Percentiles rank a stretch among this genome's conserved stretches.
Conservation (phyloP, 2,888 invertebrate genomes). For the Hesperia comma region DNA sequence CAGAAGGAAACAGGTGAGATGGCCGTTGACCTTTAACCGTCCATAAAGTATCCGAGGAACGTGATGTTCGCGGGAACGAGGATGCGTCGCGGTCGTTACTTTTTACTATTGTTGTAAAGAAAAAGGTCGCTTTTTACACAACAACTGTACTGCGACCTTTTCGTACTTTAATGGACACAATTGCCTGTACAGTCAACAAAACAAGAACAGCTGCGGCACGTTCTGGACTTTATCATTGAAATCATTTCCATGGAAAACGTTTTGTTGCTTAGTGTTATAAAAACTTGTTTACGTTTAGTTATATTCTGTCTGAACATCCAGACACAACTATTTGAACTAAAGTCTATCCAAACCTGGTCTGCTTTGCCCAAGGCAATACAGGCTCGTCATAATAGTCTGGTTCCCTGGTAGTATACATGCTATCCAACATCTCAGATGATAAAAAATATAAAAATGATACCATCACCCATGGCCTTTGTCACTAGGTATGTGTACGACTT, state of each 20-base stretch:
- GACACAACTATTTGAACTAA: too few species aligned
- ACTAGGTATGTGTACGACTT: too few species aligned
- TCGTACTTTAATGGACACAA: conserved; percentile 28
- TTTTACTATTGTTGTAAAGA: conserved; percentile 65
- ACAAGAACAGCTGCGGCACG: neutral
- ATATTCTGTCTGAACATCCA: too few species aligned
- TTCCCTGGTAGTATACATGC: too few species aligned
- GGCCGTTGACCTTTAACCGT: conserved; percentile 45
- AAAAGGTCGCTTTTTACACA: conserved; percentile 55
- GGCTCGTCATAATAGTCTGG: too few species aligned
- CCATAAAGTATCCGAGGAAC: conserved; percentile 55
- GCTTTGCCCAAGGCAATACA: too few species aligned
- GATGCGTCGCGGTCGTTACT: conserved; percentile 57
- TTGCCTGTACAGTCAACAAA: conserved; percentile 19
- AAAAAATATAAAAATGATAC: too few species aligned
- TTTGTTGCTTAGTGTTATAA: neutral
- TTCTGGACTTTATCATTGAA: neutral
- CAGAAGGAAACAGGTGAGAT: conserved; percentile 18
- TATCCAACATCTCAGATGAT: too few species aligned
- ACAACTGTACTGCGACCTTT: conserved; percentile 41
- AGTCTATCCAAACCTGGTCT: too few species aligned
- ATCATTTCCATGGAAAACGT: neutral
- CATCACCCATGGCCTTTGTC: too few species aligned
- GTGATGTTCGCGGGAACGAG: conserved; percentile 50
- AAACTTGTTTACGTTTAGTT: too few species aligned